phyloP scores from a whole-genome alignment of 2,113 vertebrate species.

The Odontesthes bonariensis region DNA sequence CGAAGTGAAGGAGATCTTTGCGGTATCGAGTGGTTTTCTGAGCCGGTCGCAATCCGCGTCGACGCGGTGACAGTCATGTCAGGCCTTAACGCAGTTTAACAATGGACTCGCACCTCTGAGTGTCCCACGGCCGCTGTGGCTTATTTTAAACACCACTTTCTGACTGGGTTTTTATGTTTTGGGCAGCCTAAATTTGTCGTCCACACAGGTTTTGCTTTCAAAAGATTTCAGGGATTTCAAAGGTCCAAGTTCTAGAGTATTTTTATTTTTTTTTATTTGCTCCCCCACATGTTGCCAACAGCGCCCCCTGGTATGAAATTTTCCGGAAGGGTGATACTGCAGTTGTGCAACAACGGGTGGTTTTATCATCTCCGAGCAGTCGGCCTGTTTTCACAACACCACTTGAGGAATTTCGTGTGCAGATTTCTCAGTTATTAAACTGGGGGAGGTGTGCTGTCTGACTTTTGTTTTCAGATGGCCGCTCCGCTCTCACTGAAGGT shows the following conservation, averaged over 20 bases:
- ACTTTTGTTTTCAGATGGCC: not conserved
- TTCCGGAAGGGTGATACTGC: slow-evolving; percentile 46
- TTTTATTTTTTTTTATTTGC: not conserved
- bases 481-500: not conserved
- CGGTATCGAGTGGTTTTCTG: slow-evolving; percentile 9
- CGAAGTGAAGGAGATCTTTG: slow-evolving; percentile 24
- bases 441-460: not conserved
- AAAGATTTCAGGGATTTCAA: not conserved
- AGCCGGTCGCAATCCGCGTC: not conserved
- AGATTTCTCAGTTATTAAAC: not conserved
- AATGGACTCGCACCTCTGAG: slow-evolving; percentile 58
- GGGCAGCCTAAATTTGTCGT: not conserved
- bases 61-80: slow-evolving; percentile 28
- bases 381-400: not conserved
- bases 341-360: slow-evolving; percentile 6
- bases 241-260: not conserved
- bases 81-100: slow-evolving; percentile 63
- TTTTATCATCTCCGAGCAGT: not conserved
- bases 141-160: not conserved
- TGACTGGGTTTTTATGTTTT: not conserved
- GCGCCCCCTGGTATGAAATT: slow-evolving; percentile 55
- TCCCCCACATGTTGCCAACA: slow-evolving; percentile 28
- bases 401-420: not conserved
- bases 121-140: not conserved
- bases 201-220: not conserved